Conservation (phyloP, 2,797 vertebrate species). For the Sciurus vulgaris region DNA sequence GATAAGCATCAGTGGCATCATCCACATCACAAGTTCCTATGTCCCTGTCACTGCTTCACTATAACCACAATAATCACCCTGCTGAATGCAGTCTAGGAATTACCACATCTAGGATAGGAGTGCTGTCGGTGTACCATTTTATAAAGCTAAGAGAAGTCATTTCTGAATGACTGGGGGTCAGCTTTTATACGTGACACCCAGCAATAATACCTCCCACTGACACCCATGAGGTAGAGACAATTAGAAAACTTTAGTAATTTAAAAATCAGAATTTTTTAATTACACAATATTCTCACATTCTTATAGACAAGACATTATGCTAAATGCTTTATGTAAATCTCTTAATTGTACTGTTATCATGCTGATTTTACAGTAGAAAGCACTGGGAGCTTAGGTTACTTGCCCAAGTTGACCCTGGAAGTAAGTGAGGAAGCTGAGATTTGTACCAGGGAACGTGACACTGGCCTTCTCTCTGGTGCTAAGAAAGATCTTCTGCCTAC, state of each 20-base stretch:
- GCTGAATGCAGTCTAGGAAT: not conserved
- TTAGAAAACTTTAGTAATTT: not conserved
- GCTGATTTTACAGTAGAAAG: not conserved
- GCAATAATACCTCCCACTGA: not conserved
- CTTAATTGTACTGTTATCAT: not conserved
- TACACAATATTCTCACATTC: not conserved
- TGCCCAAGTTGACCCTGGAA: not conserved
- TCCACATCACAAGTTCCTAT: not conserved
- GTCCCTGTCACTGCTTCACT: not conserved
- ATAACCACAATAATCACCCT: not conserved
- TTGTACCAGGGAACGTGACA: not conserved
- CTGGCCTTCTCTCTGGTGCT: not conserved
- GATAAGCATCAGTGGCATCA: not conserved
- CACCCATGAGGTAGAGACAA: not conserved
- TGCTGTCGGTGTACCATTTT: not conserved
- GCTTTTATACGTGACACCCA: not conserved
- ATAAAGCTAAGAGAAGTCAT: not conserved
- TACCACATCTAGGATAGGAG: not conserved
- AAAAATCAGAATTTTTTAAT: not conserved
- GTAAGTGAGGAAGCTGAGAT: not conserved
- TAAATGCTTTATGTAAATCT: conserved; percentile 22
- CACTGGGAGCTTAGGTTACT: not conserved
- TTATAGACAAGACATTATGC: not conserved
- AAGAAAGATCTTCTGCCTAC: not conserved
- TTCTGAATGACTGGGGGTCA: not conserved